phyloP scores from a whole-genome alignment of 2,797 vertebrate genomes.

The Bucorvus abyssinicus region DNA sequence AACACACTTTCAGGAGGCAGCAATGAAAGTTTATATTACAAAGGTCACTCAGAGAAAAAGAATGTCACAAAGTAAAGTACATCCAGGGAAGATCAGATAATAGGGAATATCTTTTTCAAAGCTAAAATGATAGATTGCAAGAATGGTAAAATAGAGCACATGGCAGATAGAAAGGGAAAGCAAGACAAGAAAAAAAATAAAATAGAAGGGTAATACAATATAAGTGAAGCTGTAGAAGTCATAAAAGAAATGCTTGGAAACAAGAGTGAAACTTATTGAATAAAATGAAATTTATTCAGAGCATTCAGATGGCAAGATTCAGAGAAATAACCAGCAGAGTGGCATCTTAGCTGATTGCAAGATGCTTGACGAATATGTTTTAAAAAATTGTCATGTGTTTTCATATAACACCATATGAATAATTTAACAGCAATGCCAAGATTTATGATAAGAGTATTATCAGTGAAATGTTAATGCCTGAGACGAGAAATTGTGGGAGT shows the following conservation, averaged over 20 bases:
- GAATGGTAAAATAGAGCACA: conserved; percentile 43
- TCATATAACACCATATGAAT: conserved; percentile 71
- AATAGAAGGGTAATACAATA: conserved; percentile 70
- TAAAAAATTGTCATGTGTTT: conserved; percentile 67
- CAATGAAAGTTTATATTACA: conserved; percentile 72
- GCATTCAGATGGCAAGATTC: conserved; percentile 73
- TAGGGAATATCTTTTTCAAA: conserved; percentile 70
- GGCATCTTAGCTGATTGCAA: conserved; percentile 65
- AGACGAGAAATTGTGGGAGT: conserved; percentile 18
- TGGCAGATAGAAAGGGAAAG: conserved; percentile 67
- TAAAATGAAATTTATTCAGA: conserved; percentile 77
- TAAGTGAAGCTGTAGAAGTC: conserved; percentile 65
- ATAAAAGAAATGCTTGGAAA: conserved; percentile 70
- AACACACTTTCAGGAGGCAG: conserved; percentile 57
- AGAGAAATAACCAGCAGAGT: conserved; percentile 68
- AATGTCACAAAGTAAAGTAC: conserved; percentile 78
- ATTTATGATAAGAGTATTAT: conserved; percentile 72
- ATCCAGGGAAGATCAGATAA: conserved; percentile 75
- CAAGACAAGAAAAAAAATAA: conserved; percentile 64
- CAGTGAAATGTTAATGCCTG: conserved; percentile 65
- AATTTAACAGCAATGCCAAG: conserved; percentile 73
- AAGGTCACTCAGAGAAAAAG: conserved; percentile 79
- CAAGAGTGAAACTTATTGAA: conserved; percentile 73
- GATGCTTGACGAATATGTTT: conserved; percentile 64
- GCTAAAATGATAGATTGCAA: conserved; percentile 67